Conservation (phyloP, 2,113 vertebrate species). For the rat (Rattus norvegicus) region GRCr8 NC_086025.1:120997501-120998000, state of each 20-base stretch:
- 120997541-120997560: neutral
- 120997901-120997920: constrained; percentile 46
- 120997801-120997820: constrained; percentile 55
- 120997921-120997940: constrained; percentile 6
- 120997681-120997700: neutral
- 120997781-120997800: neutral
- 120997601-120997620: neutral
- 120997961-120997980: neutral
- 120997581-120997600: neutral
- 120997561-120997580: too few relatives aligned
- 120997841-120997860: neutral
- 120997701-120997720: accelerated
- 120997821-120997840: neutral
- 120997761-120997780: neutral
- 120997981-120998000: constrained; percentile 45
- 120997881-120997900: constrained; percentile 26
- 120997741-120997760: neutral
- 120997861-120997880: constrained; percentile 54
- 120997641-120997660: accelerated
- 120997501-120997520: neutral
- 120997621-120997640: accelerated
- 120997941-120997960: constrained; percentile 56
- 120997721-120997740: accelerated
- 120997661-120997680: accelerated
- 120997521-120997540: neutral